A percentile compares a stretch with the other conserved stretches of the same genome.
Evolutionary conservation across 2,113 vertebrate species (phyloP).

Genomic region (Gorsachius goisagi): DNA sequence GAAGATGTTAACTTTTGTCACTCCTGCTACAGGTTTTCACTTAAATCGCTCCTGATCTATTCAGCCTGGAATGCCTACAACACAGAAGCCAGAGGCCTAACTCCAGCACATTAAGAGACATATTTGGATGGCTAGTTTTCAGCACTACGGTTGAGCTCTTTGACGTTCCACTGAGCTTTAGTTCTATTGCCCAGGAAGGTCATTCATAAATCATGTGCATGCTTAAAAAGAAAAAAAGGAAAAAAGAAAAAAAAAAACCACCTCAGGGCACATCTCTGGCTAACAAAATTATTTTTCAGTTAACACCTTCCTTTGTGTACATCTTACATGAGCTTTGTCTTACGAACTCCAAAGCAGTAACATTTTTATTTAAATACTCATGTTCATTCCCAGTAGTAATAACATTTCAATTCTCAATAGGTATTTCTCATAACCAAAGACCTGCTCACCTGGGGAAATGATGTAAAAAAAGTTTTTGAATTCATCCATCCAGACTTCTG

Average conservation of each 20-base stretch:
- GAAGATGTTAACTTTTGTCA: background rate
- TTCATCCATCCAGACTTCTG: conserved; percentile 99
- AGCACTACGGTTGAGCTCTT: background rate
- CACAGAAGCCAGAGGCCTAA: background rate
- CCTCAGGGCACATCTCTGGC: background rate
- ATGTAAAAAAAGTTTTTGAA: conserved; percentile 99
- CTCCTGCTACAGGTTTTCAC: background rate
- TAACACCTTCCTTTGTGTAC: background rate
- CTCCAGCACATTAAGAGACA: background rate
- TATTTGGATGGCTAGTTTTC: background rate
- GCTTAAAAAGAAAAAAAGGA: background rate
- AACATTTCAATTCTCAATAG: background rate
- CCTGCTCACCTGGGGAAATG: conserved; percentile 92
- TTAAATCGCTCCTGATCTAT: background rate
- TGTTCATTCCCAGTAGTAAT: background rate
- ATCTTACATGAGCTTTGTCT: background rate
- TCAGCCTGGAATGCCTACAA: background rate
- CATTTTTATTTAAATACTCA: background rate
- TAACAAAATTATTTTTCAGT: background rate
- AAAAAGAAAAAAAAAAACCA: background rate
- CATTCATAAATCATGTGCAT: background rate
- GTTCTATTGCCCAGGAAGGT: background rate
- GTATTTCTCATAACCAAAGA: background rate
- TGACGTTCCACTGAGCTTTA: background rate
- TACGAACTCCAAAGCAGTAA: background rate